phyloP scores from a whole-genome alignment of 1,140 invertebrate species.

The Paracyclopina nana region DNA sequence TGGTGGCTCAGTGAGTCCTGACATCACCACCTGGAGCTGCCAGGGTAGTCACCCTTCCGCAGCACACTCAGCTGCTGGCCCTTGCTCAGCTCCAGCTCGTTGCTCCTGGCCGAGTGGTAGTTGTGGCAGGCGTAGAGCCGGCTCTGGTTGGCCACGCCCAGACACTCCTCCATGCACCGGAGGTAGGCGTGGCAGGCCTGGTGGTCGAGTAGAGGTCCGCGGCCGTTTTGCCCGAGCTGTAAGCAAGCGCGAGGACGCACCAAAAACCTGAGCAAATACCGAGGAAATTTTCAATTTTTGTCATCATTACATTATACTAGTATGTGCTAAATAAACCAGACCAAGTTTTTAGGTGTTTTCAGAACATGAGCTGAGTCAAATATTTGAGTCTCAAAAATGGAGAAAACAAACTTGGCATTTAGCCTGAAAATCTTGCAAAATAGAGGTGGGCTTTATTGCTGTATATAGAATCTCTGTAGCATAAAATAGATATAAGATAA shows the following conservation, averaged over 20 bases:
- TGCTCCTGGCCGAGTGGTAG: neutral
- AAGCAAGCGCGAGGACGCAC: neutral
- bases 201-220: neutral
- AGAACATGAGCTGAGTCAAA: no score
- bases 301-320: no score
- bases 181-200: conserved; percentile 5
- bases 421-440: no score
- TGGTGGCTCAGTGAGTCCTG: neutral
- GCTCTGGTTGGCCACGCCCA: conserved; percentile 4
- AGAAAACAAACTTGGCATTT: no score
- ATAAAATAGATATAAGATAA: no score
- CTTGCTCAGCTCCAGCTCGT: conserved; percentile 3
- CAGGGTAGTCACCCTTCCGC: neutral
- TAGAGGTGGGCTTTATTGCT: no score
- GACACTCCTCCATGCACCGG: conserved; percentile 13
- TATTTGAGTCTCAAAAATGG: no score
- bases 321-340: no score
- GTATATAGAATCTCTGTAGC: no score
- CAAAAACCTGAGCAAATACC: no score
- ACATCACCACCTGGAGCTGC: conserved; percentile 1
- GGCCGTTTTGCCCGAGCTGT: neutral
- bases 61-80: conserved; percentile 4
- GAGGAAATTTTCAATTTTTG: no score
- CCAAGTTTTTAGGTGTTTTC: no score
- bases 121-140: neutral